A percentile compares a stretch with the other conserved stretches of the same genome.
phyloP scores from a whole-genome alignment of 2,888 invertebrate genomes.

The Cerceris rybyensis region DNA sequence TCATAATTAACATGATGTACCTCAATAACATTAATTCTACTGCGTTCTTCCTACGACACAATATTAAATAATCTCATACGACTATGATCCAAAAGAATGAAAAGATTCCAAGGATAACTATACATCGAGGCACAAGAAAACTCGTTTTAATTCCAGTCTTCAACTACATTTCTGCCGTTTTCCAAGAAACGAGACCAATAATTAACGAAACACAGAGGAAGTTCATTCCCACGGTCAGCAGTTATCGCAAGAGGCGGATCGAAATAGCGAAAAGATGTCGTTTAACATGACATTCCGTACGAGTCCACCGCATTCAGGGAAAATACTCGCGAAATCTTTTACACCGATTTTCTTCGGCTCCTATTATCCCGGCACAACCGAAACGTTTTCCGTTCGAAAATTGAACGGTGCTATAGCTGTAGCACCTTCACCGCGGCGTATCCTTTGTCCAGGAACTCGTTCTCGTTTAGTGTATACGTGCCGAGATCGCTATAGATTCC shows the following conservation, averaged over 20 bases:
- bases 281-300: conserved; percentile 2
- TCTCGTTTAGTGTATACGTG: conserved; percentile 43
- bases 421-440: conserved; percentile 25
- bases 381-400: conserved; percentile 36
- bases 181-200: not conserved
- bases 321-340: conserved; percentile 33
- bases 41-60: no score
- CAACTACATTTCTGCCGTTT: no score
- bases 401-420: conserved; percentile 20
- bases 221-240: not conserved
- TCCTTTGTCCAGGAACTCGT: conserved; percentile 48
- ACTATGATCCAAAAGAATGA: no score
- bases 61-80: no score
- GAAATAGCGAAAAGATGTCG: conserved; percentile 2
- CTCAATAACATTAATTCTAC: no score
- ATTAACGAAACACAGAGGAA: not conserved
- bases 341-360: conserved; percentile 20
- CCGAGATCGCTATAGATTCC: conserved; percentile 15
- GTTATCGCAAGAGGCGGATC: not conserved
- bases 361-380: conserved; percentile 28
- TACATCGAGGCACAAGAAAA: no score
- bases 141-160: no score
- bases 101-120: no score
- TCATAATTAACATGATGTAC: no score
- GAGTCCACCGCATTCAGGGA: not conserved